A percentile compares a stretch with the other conserved stretches of the same genome.
Conservation (phyloP, 1,140 invertebrate species). For the Chironomus tepperi region DNA sequence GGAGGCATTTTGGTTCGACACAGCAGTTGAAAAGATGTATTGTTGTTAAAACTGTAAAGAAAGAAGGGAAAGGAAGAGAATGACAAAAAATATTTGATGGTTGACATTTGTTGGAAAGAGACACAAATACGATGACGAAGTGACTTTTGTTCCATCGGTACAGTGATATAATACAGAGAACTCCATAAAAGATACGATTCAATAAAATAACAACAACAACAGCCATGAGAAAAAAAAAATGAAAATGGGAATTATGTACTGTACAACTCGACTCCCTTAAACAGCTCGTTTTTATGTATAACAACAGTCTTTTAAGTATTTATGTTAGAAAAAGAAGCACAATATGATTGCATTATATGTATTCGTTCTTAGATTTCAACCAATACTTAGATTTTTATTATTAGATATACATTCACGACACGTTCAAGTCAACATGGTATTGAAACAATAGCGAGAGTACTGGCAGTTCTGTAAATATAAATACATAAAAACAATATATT, state of each 20-base stretch:
- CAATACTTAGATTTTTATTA: neutral
- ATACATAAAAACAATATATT: constrained; percentile 1
- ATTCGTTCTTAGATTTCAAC: neutral
- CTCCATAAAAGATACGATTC: no score
- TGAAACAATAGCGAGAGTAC: neutral
- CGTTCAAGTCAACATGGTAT: neutral
- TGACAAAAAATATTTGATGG: neutral
- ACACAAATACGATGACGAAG: neutral
- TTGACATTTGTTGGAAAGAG: constrained; percentile 7
- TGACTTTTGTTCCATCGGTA: neutral
- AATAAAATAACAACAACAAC: no score
- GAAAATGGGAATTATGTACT: neutral
- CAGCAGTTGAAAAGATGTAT: no score
- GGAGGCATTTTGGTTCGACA: no score
- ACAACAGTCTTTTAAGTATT: neutral
- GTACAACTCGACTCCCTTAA: neutral
- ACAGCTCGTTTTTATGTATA: neutral
- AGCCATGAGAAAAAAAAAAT: neutral
- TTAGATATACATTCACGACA: neutral
- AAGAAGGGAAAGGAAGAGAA: no score
- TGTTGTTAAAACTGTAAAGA: no score
- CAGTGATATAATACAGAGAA: neutral
- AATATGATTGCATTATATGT: neutral
- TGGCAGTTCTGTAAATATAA: neutral
- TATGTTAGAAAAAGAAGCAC: neutral